A percentile compares a stretch with the other conserved stretches of the same genome.
Conservation (phyloP, 2,888 invertebrate genomes). For the Isoperla grammatica region DNA sequence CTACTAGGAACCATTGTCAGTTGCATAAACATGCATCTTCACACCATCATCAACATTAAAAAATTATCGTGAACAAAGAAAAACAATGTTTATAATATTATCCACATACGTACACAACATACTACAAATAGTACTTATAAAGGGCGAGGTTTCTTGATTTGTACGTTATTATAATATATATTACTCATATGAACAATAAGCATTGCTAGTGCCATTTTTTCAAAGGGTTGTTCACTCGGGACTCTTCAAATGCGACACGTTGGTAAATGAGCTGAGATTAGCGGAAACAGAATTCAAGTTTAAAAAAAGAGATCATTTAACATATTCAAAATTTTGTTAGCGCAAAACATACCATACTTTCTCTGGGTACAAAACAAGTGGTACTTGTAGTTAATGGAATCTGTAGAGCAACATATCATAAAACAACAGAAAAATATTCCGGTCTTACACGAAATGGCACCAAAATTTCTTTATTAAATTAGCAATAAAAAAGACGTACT, state of each 20-base stretch:
- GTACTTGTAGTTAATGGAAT: conserved; percentile 13
- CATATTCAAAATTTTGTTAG: conserved; percentile 12
- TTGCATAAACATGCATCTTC: conserved; percentile 31
- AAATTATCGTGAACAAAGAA: conserved; percentile 31
- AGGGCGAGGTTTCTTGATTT: conserved; percentile 34
- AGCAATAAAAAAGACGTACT: background rate
- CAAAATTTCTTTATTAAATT: conserved; percentile 21
- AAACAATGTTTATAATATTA: conserved; percentile 30
- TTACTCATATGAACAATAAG: conserved; percentile 30
- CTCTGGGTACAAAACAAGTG: conserved; percentile 8
- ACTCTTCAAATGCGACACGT: no score
- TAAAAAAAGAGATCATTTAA: conserved; percentile 6
- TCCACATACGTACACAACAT: conserved; percentile 32
- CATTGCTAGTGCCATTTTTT: conserved; percentile 28
- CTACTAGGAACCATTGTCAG: conserved; percentile 43
- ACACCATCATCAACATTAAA: conserved; percentile 29
- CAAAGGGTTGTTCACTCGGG: background rate
- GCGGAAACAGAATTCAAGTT: conserved; percentile 20
- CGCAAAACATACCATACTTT: conserved; percentile 15
- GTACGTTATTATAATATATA: conserved; percentile 34
- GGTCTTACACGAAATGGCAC: conserved; percentile 24
- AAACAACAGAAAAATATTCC: no score
- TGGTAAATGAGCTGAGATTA: conserved; percentile 5
- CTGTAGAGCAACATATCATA: background rate
- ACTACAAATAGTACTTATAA: conserved; percentile 31